Evolutionary conservation across 2,113 vertebrate species (phyloP), one percentile per base, ranked within the genome.

Genomic region (Bubo blakistoni): DNA sequence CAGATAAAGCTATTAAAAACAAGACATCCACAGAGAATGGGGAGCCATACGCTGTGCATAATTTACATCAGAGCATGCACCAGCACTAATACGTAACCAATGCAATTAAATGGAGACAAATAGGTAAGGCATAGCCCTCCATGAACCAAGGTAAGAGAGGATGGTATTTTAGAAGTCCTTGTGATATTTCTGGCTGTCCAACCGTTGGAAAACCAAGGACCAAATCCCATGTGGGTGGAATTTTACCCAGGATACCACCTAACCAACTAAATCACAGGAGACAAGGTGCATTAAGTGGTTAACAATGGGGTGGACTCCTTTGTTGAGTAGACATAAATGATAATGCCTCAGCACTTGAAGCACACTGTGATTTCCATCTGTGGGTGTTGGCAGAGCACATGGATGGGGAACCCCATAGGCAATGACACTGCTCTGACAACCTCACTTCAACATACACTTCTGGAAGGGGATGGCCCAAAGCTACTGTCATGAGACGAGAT

Each of bases 401-500:
- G 8, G 58, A 25, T 19, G 46, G 16, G 59, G 54, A 29, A 36
- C 9, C 26, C 30, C n/a, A 36, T 1, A 30, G 59, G 30, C 52
- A 27, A 16, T 8, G 16, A 19, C 13, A 6, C n/a, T 25, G 40
- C 67, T 59, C 42, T 10, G 27, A 18, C 10, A 32, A 54, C 49
- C 7, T 55, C 30, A 32, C 30, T 72, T 79, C 29, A 79, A 6
- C 16, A 2, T 6, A 22, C 1, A 1, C 44, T 66, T 58, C 66
- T 58, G 13, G 26, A 24, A 44, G 55, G 55, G 40, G n/a, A 17
- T 12, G 52, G 24, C 40, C 38, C 61, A 49, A 59, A 62, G 30
- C 47, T 49, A 22, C 20, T 54, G n/a, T 26, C 13, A 15, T 1
- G 3, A 69, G 54, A 22, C 0, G 1, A 47, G 24, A 25, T 19